phyloP scores from a whole-genome alignment of 1,140 invertebrate genomes.

The Lordiphosa clarofinis region DNA sequence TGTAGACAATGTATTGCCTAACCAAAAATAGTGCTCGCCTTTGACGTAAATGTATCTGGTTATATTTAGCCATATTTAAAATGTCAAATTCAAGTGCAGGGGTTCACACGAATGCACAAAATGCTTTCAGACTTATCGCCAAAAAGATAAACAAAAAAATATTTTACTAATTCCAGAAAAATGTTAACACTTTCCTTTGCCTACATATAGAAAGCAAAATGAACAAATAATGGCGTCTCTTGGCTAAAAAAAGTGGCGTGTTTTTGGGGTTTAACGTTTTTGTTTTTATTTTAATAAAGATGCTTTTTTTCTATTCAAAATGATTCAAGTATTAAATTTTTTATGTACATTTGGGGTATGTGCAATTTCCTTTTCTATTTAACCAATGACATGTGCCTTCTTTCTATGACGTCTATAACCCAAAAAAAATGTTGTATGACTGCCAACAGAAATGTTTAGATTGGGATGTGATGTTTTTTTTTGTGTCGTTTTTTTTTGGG shows the following conservation, averaged over 20 bases:
- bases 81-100: slow-evolving; percentile 60
- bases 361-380: slow-evolving; percentile 41
- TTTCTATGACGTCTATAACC: slow-evolving; percentile 48
- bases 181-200: slow-evolving; percentile 24
- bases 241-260: slow-evolving; percentile 39
- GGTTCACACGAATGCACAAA: slow-evolving; percentile 3
- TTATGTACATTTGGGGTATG: slow-evolving; percentile 20
- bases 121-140: slow-evolving; percentile 22
- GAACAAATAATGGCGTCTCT: slow-evolving; percentile 40
- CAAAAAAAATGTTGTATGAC: slow-evolving; percentile 19
- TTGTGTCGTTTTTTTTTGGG: slow-evolving; percentile 17
- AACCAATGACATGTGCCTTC: slow-evolving; percentile 47
- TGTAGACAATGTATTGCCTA: slow-evolving; percentile 23
- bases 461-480: slow-evolving; percentile 23
- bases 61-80: slow-evolving; percentile 56
- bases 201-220: slow-evolving; percentile 37
- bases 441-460: slow-evolving; percentile 54
- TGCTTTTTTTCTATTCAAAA: slow-evolving; percentile 27
- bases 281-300: slow-evolving; percentile 16
- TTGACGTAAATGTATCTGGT: slow-evolving; percentile 29
- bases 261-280: slow-evolving; percentile 20
- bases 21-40: slow-evolving; percentile 49
- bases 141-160: neutral
- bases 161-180: slow-evolving; percentile 14
- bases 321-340: slow-evolving; percentile 25